A percentile compares a stretch with the other conserved stretches of the same genome.
Conservation (phyloP, 1,140 invertebrate species). For the Lepidurus arcticus region DNA sequence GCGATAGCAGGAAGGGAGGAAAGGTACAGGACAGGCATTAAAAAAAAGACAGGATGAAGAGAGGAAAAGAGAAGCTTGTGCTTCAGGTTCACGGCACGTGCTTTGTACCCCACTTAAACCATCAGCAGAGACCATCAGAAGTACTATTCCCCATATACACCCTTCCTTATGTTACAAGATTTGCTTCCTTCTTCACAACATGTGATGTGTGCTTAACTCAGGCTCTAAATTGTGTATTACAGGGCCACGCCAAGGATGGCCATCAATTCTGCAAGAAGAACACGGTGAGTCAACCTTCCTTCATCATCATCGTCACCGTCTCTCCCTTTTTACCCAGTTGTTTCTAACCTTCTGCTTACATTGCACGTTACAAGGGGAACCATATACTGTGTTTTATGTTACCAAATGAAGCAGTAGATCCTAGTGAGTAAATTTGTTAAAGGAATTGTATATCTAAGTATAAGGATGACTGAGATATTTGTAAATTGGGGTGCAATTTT, state of each 20-base stretch:
- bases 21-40: background rate
- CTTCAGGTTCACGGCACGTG: background rate
- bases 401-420: background rate
- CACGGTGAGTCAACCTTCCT: conserved; percentile 7
- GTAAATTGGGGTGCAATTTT: background rate
- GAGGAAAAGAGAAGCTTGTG: background rate
- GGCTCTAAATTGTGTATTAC: conserved; percentile 13
- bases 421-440: background rate
- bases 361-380: no score
- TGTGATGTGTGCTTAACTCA: background rate
- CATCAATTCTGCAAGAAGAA: conserved; percentile 4
- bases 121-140: background rate
- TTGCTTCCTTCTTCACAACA: background rate
- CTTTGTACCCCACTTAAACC: background rate
- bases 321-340: background rate
- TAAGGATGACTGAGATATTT: conserved; percentile 23
- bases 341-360: background rate
- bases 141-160: background rate
- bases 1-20: background rate
- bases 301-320: background rate
- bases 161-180: background rate
- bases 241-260: conserved; percentile 16
- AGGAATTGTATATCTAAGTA: background rate
- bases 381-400: no score
- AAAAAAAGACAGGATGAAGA: no score